Percentiles rank a stretch among this genome's conserved stretches.
Conservation (phyloP, 2,888 invertebrate species). For the Habrosyne pyritoides region DNA sequence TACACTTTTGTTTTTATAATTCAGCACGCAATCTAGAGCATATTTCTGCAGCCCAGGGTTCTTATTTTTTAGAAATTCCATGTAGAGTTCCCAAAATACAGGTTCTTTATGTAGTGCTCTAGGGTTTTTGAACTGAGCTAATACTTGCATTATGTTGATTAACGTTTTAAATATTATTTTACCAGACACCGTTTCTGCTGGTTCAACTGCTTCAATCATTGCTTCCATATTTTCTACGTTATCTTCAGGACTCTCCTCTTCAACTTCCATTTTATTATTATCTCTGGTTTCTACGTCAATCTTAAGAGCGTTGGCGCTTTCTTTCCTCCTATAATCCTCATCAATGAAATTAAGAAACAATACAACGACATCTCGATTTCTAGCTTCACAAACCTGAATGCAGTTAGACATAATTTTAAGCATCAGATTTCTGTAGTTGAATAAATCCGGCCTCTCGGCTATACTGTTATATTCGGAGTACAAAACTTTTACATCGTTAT, state of each 20-base stretch:
- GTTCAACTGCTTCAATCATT: constrained; percentile 57
- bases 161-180: constrained; percentile 81
- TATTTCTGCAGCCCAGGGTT: constrained; percentile 92
- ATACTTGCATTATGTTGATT: constrained; percentile 88
- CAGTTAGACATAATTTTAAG: constrained; percentile 91
- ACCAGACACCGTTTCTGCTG: constrained; percentile 63
- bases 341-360: constrained; percentile 92
- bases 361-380: constrained; percentile 90
- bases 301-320: constrained; percentile 64
- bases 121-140: constrained; percentile 92
- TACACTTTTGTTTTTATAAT: constrained; percentile 92
- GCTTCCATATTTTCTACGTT: constrained; percentile 60
- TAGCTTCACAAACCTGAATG: constrained; percentile 89
- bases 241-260: constrained; percentile 51
- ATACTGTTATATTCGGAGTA: constrained; percentile 70
- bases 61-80: constrained; percentile 91
- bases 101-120: constrained; percentile 90
- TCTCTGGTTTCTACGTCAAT: constrained; percentile 85
- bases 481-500: constrained; percentile 55
- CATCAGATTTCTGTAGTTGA: constrained; percentile 90
- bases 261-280: constrained; percentile 60
- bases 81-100: constrained; percentile 89
- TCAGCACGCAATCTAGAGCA: constrained; percentile 93
- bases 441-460: constrained; percentile 86
- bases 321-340: constrained; percentile 78